Evolutionary conservation across 2,888 invertebrate genomes (phyloP), one percentile per base, ranked within the genome.

Genomic region (Drosophila demipolita): DNA sequence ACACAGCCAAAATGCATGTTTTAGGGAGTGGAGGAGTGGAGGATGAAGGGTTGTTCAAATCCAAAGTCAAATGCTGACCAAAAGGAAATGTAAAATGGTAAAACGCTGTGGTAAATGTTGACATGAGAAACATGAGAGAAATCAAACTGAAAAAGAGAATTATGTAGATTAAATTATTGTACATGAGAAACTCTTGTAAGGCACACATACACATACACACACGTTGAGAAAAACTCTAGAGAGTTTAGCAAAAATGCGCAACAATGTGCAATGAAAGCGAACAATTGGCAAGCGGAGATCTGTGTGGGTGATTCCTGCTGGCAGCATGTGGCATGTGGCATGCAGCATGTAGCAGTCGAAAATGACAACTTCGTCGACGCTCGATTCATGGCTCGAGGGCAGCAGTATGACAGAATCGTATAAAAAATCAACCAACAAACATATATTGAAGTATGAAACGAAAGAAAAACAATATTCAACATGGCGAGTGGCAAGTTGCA

Each of bases 81-180:
- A 64, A 59, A 74, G 62, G 68, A 70, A 74, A 73, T 68, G 64
- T 63, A 50, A 17, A 26, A 52, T 71, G 49, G 81, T 48, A 80
- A 80, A 72, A 83, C 68, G 66, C 62, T 83, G 87, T 89, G 82
- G 85, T 69, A 82, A 68, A 81, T 90, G 90, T 87, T 87, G 84
- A 87, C 85, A 90, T 81, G 82, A 58, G 72, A 57, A 77, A 85
- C 85, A 90, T 87, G 89, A 87, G 87, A 84, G 61, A 89, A 90
- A 84, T 87, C 88, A 78, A 86, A 89, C 74, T 81, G 80, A 75
- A 87, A 68, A 75, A 78, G 73, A 80, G 89, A 90, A 87, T 90
- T 86, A 86, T 86, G 85, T 86, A 90, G 90, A 86, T 90, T 90
- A 84, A 82, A 85, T 89, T 90, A 90, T 86, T 90, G 85, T 84